Base-by-base conservation (phyloP, 2,888 invertebrate genomes). In the Drosophila austrosaltans region DNA sequence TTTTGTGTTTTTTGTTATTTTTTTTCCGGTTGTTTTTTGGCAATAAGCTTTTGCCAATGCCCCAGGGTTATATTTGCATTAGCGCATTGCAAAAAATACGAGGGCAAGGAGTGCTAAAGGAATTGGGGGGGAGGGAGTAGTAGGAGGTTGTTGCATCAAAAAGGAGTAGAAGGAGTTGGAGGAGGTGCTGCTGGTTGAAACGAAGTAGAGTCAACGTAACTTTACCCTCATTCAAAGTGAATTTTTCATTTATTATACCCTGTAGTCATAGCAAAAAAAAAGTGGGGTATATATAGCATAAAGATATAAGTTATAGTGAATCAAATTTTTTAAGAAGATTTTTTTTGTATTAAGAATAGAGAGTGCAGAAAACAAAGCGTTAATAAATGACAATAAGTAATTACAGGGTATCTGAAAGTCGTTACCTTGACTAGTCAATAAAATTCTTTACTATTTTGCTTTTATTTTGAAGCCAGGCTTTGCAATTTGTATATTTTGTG, bases 41-140 rank as follows among this genome's bases (percentile, higher is more conserved):
- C 89, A 88, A 88, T 89, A 88, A 89, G 86, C 86, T 79, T 79
- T 84, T 87, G 75, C 72, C 76, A 64, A 82, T 71, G 88, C 89
- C 81, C 80, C 89, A 87, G 89, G 89, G 89, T 88, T 85, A 83
- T 79, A 89, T 89, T 82, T 84, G 88, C 89, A 88, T 84, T 87
- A 88, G 88, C 71, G 83, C 66, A 57, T 57, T 57, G 57, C 48
- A 48, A 48, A 48, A 48, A 48, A 48, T 48, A 12, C 22, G 48
- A 48, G 22, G 10, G 25, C 48, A 57, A 57, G 39, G 57, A 53
- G 53, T 22, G 48, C 3, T 3, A 12, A 25, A 25, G 4, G 48
- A 48, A 16, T 16, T 16, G 16, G 16, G 48, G 2, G 3, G 20
- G 12, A 48, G 22, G 8, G 10, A 25, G 22, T 16, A 48, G 22